Conservation (phyloP, 2,888 invertebrate genomes). For the Selenia dentaria region DNA sequence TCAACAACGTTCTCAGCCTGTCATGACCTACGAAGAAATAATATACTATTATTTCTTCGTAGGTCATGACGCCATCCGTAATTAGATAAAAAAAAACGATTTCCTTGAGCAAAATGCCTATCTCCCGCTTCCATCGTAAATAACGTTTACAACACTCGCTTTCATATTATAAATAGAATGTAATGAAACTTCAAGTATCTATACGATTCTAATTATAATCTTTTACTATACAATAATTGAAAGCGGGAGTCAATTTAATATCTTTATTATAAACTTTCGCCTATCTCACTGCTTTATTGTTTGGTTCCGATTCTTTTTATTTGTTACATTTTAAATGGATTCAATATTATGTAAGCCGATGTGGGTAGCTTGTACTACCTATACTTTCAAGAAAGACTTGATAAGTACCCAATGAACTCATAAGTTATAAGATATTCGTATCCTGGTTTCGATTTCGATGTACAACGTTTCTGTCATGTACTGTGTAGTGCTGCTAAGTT, state of each 20-base stretch:
- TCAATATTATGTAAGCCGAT: conserved; percentile 23
- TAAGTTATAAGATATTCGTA: too few relatives aligned
- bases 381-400: conserved; percentile 28
- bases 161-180: conserved; percentile 3
- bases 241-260: conserved; percentile 23
- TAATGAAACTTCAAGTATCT: conserved; percentile 12
- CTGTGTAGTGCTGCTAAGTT: too few relatives aligned
- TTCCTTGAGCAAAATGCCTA: background rate
- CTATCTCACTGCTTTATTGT: conserved; percentile 25
- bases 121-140: conserved; percentile 5
- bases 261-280: conserved; percentile 34
- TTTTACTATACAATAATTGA: conserved; percentile 21
- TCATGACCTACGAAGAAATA: too few relatives aligned
- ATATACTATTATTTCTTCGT: background rate
- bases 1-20: too few relatives aligned
- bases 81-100: too few relatives aligned
- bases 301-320: conserved; percentile 28
- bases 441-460: too few relatives aligned
- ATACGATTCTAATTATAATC: conserved; percentile 15
- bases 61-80: too few relatives aligned
- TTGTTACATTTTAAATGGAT: conserved; percentile 27
- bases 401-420: conserved; percentile 1
- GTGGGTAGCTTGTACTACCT: conserved; percentile 11
- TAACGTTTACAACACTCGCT: background rate
- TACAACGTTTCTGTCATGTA: too few relatives aligned